Evolutionary conservation across 2,797 vertebrate genomes (phyloP).

Genomic region (Danio tinwini): DNA sequence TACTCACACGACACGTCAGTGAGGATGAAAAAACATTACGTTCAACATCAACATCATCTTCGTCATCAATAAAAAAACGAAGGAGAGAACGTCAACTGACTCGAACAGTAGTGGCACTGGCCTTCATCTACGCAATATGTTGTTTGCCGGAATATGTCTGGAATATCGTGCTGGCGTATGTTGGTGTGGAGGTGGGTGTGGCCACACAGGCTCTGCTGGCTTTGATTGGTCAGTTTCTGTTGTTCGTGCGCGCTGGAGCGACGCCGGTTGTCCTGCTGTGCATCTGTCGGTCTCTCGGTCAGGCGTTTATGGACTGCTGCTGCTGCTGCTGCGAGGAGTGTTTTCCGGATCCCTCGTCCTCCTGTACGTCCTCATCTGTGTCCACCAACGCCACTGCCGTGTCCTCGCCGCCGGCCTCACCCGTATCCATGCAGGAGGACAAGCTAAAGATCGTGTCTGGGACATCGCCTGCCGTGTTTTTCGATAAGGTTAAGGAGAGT

Average conservation of each 20-base stretch:
- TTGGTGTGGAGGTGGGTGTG: conserved; percentile 72
- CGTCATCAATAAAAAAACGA: conserved; percentile 56
- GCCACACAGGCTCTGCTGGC: conserved; percentile 80
- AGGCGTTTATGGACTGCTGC: conserved; percentile 94
- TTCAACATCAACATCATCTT: conserved; percentile 55
- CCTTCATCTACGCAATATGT: conserved; percentile 82
- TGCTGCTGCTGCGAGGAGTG: conserved; percentile 92
- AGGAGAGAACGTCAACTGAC: conserved; percentile 78
- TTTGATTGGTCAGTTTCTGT: conserved; percentile 90
- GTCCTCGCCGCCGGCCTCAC: conserved; percentile 59
- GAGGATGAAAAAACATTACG: conserved; percentile 52
- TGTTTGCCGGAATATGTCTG: conserved; percentile 88
- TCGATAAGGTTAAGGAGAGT: conserved; percentile 79
- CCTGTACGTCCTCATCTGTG: conserved; percentile 62
- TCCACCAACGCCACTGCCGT: conserved; percentile 52
- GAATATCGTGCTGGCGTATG: conserved; percentile 85
- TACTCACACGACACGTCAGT: conserved; percentile 85
- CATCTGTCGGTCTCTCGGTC: conserved; percentile 87
- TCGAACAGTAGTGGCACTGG: conserved; percentile 84
- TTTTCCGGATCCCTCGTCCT: conserved; percentile 63
- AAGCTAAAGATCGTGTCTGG: conserved; percentile 75
- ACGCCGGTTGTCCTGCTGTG: conserved; percentile 88
- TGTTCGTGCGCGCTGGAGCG: conserved; percentile 86
- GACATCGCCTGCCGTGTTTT: conserved; percentile 75
- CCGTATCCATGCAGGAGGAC: conserved; percentile 66